These are phyloP conservation scores for Mionectes olivaceus DNA, from an alignment of 2,797 vertebrate species.

Conservation along the genomic window DNA sequence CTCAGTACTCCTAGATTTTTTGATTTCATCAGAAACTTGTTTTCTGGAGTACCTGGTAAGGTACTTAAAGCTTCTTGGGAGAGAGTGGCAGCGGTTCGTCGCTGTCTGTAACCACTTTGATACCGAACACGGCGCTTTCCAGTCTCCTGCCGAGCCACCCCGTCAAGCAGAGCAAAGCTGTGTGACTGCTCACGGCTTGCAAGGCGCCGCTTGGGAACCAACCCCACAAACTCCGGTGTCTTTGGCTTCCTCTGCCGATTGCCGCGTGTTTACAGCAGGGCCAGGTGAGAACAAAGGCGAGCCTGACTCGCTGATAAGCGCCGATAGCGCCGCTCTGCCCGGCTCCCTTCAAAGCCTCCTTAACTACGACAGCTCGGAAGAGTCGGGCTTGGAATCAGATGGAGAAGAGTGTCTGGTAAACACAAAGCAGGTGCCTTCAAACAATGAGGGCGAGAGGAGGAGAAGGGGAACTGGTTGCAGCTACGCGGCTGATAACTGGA, in stretches of 20 bases:
- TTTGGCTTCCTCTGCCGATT: background rate
- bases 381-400: constrained; percentile 82
- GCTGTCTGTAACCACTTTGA: constrained; percentile 71
- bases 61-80: constrained; percentile 87
- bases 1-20: constrained; percentile 91
- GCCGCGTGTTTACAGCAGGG: background rate
- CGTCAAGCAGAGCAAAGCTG: background rate
- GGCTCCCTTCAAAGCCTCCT: constrained; percentile 79
- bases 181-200: background rate
- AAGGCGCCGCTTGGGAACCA: background rate
- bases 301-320: background rate
- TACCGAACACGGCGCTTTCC: background rate
- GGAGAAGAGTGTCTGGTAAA: constrained; percentile 30
- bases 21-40: constrained; percentile 95
- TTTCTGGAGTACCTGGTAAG: constrained; percentile 93
- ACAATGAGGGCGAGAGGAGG: background rate
- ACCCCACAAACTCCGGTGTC: background rate
- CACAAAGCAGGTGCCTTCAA: background rate
- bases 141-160: background rate
- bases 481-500: background rate
- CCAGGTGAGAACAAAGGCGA: background rate
- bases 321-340: background rate
- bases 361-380: constrained; percentile 89
- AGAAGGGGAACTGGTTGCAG: background rate
- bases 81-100: constrained; percentile 81